These are phyloP conservation scores for Tetragonula carbonaria DNA, from an alignment of 2,888 invertebrate genomes.

Conservation along the genomic window DNA sequence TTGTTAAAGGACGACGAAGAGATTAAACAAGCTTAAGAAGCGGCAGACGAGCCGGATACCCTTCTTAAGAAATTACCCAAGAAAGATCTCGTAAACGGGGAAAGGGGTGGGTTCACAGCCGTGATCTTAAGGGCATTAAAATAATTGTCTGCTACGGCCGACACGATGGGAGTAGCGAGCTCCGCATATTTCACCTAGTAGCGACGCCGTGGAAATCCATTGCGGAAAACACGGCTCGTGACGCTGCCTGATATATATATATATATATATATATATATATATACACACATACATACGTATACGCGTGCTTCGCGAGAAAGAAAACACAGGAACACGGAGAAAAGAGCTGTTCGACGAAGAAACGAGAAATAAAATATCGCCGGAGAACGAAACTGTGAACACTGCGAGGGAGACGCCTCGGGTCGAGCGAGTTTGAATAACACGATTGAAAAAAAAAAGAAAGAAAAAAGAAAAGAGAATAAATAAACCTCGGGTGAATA, in stretches of 20 bases:
- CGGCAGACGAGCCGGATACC: slow-evolving; percentile 27
- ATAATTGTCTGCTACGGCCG: slow-evolving; percentile 41
- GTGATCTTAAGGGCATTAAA: slow-evolving; percentile 45
- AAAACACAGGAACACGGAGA: not conserved
- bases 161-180: not conserved
- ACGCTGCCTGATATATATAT: slow-evolving; percentile 7
- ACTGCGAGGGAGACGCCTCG: not conserved
- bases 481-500: not conserved
- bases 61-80: slow-evolving; percentile 60
- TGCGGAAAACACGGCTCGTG: slow-evolving; percentile 19
- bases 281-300: too few species aligned
- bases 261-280: too few species aligned
- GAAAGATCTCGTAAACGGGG: slow-evolving; percentile 47
- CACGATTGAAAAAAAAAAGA: not conserved
- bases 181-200: slow-evolving; percentile 8
- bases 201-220: slow-evolving; percentile 22
- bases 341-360: not conserved
- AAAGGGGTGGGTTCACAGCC: not conserved
- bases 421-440: slow-evolving; percentile 17
- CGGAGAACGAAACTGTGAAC: not conserved
- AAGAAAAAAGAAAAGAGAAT: too few species aligned
- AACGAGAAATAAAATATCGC: not conserved
- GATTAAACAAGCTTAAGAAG: slow-evolving; percentile 57
- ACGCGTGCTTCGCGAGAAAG: slow-evolving; percentile 1
- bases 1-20: slow-evolving; percentile 37